Base-by-base conservation (phyloP, 1,140 invertebrate genomes). In the Hirudo medicinalis region DNA sequence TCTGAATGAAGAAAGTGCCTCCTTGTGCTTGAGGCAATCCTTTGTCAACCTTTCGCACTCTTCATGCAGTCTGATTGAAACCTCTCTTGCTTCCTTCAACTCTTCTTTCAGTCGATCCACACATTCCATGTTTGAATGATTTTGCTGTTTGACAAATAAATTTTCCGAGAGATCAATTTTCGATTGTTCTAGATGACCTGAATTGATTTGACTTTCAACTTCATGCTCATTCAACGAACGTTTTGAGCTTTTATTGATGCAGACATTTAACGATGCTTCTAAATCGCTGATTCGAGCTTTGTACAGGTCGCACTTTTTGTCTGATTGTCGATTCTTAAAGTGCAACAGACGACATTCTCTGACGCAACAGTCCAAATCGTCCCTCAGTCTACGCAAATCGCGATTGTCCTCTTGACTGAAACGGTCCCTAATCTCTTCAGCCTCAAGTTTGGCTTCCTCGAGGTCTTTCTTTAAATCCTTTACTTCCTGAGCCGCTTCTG, bases 1-100 rank as follows among this genome's bases (percentile, higher is more conserved):
- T 17, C 11, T 49, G 43, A 13, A 49, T 49, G 43, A 49, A 49
- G 43, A 49, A 49, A 68, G 29, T 68, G 29, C 67, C 25, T 68
- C 40, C 2, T 5, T 36, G 29, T 36, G 17, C n/a, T 68, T 68
- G 25, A 29, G 22, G 13, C 40, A 40, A 29, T 68, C 67, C 29
- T n/a, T 68, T 36, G 29, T n/a, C 27, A 68, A 36, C n/a, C 67
- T 29, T 36, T 68, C 29, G 29, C 67, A 68, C 67, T 68, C 67
- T 22, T 68, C 67, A 68, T 68, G 67, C 67, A 68, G 15, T n/a
- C 67, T 29, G 67, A 68, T 68, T n/a, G 67, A 68, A 29, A 68
- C 67, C 67, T 68, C 67, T 36, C 40, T 68, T n/a, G 67, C 67
- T 9, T 29, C 40, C 29, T 40, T 68, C 67, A 68, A n/a, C 67